These are phyloP conservation scores for Oppia nitens DNA, from an alignment of 1,140 invertebrate genomes.

Conservation along the genomic window DNA sequence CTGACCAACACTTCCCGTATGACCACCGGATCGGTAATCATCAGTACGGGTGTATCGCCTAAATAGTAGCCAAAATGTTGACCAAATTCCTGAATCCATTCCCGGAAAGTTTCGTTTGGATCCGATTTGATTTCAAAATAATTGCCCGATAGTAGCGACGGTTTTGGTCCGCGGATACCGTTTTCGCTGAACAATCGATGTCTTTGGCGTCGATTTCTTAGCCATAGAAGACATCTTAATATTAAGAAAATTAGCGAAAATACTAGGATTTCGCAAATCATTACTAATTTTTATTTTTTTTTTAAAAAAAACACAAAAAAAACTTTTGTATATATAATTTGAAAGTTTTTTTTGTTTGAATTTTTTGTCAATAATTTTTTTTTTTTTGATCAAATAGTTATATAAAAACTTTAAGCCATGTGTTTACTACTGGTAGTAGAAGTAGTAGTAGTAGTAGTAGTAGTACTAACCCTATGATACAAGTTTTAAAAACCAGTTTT, in stretches of 20 bases:
- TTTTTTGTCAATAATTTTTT: too few relatives aligned
- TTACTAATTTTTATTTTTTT: too few relatives aligned
- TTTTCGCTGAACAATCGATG: conserved; percentile 1
- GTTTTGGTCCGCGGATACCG: conserved; percentile 27
- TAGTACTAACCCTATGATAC: too few relatives aligned
- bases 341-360: too few relatives aligned
- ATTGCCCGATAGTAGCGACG: conserved; percentile 27
- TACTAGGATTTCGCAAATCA: neutral
- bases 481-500: too few relatives aligned
- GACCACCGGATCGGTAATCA: conserved; percentile 27
- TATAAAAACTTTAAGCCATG: too few relatives aligned
- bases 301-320: too few relatives aligned
- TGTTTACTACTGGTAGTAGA: too few relatives aligned
- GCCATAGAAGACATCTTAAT: neutral
- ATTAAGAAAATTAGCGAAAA: neutral
- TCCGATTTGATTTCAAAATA: neutral
- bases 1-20: conserved; percentile 26
- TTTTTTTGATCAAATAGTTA: too few relatives aligned
- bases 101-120: conserved; percentile 19
- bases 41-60: conserved; percentile 25
- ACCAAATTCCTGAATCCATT: conserved; percentile 28
- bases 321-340: too few relatives aligned
- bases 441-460: too few relatives aligned
- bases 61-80: conserved; percentile 28
- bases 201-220: neutral